Evolutionary conservation across 1,140 invertebrate species (phyloP).

Genomic region (Hyposmocoma kahamanoa): DNA sequence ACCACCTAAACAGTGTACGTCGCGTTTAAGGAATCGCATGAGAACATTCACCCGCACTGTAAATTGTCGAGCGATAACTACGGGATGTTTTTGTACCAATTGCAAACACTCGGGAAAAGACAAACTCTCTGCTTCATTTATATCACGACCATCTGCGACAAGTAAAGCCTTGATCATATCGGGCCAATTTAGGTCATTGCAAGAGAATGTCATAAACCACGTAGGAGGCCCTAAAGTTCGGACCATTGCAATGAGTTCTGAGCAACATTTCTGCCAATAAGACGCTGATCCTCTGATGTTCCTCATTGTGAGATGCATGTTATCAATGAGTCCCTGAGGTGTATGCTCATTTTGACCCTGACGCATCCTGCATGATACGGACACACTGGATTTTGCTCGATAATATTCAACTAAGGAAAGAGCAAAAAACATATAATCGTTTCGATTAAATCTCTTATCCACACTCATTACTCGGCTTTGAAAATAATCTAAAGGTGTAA

Average conservation of each 20-base stretch:
- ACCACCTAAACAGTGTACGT: slow-evolving; percentile 16
- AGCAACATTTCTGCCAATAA: slow-evolving; percentile 19
- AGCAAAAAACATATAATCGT: slow-evolving; percentile 26
- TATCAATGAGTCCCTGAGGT: slow-evolving; percentile 16
- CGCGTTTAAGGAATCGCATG: slow-evolving; percentile 13
- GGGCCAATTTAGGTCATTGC: slow-evolving; percentile 25
- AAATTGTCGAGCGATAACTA: slow-evolving; percentile 22
- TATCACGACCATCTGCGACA: slow-evolving; percentile 12
- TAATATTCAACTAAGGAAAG: slow-evolving; percentile 22
- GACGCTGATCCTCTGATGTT: slow-evolving; percentile 19
- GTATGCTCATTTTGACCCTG: slow-evolving; percentile 13
- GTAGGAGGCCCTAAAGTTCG: slow-evolving; percentile 18
- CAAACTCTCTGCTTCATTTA: not conserved
- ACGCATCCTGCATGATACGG: slow-evolving; percentile 17
- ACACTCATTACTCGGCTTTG: slow-evolving; percentile 20
- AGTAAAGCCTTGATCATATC: slow-evolving; percentile 25
- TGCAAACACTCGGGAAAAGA: not conserved
- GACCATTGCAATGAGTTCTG: slow-evolving; percentile 25
- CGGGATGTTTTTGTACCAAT: slow-evolving; percentile 19
- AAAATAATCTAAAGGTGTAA: slow-evolving; percentile 24
- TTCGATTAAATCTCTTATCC: slow-evolving; percentile 20
- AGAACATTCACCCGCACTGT: slow-evolving; percentile 19
- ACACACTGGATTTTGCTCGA: slow-evolving; percentile 17
- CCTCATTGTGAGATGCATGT: slow-evolving; percentile 25
- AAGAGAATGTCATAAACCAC: slow-evolving; percentile 21